Base-by-base conservation (phyloP, 1,140 invertebrate genomes). In the Rhagoletis pomonella region DNA sequence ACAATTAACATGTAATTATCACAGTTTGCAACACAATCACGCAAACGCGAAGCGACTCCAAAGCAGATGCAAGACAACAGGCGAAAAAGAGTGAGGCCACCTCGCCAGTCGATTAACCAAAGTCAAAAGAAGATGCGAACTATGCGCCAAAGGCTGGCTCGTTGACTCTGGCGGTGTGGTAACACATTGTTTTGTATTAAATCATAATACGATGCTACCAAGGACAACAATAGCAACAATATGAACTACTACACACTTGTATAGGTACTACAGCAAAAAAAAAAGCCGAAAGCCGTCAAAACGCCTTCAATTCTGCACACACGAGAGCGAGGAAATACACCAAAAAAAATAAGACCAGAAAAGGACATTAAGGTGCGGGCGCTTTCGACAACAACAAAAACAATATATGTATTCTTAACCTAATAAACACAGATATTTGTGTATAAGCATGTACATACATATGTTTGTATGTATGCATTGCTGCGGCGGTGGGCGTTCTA, bases 1-100 rank as follows among this genome's bases (percentile, higher is more conserved):
- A 85, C 84, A 85, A 85, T 85, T 85, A 85, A 85, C 84, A 62
- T 85, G 84, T 85, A 85, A 85, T 85, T 85, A 85, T 85, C 84
- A 85, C 84, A 85, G 84, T 85, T 85, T 85, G 84, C 58, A 85
- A 62, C 14, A 62, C 55, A 85, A 85, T 85, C 84, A 85, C 84
- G 84, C 59, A 44, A 60, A 62, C 58, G 39, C 50, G 50, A 7
- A 29, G 58, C 39, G 55, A 39, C n/a, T 10, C 29, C 9, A 62
- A 55, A 44, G 14, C 29, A 73, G 42, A 44, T 73, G 50, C 50
- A 58, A 1, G 42, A 62, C n/a, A 10, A 2, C 50, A 17, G 14
- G 10, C 50, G 12, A 17, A 1, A 17, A 85, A 60, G 81, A 85
- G 17, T 47, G 69, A 47, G 47, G n/a, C 67, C 39, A 44, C 42